Conservation (phyloP, 2,888 invertebrate species). For the Scaptodrosophila latifasciaeformis region DNA sequence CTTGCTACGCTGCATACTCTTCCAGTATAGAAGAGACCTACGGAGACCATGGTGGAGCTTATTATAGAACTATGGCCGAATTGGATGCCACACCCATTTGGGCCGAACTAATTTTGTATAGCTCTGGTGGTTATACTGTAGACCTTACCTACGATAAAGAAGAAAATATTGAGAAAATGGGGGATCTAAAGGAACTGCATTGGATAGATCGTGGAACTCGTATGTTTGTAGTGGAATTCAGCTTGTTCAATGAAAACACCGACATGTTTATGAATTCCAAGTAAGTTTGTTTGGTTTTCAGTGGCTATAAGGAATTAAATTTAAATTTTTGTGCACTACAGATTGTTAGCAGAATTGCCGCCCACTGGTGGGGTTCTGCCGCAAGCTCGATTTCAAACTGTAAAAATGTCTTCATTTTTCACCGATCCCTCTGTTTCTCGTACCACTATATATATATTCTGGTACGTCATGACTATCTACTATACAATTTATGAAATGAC, state of each 20-base stretch:
- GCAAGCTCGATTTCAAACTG: conserved; percentile 77
- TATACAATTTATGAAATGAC: conserved; percentile 78
- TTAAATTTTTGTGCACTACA: conserved; percentile 55
- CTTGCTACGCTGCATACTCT: conserved; percentile 79
- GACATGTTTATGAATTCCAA: conserved; percentile 81
- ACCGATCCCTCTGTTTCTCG: conserved; percentile 76
- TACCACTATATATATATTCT: conserved; percentile 77
- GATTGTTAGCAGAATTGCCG: conserved; percentile 82
- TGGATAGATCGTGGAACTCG: conserved; percentile 84
- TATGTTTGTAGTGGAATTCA: conserved; percentile 82
- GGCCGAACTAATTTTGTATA: conserved; percentile 77
- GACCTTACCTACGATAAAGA: conserved; percentile 76
- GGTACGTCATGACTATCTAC: conserved; percentile 78
- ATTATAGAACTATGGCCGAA: conserved; percentile 54
- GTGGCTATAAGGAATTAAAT: too few species aligned
- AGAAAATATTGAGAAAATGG: conserved; percentile 75
- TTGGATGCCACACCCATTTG: conserved; percentile 74
- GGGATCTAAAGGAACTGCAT: conserved; percentile 76
- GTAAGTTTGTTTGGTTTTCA: conserved; percentile 74
- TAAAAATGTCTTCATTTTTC: conserved; percentile 78
- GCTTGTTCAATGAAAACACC: conserved; percentile 83
- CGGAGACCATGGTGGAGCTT: conserved; percentile 25
- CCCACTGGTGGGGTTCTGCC: conserved; percentile 83
- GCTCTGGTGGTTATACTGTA: conserved; percentile 78
- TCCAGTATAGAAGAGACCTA: conserved; percentile 76